Percentiles rank a stretch among this genome's conserved stretches.
Evolutionary conservation across 2,113 vertebrate genomes (phyloP).

Genomic region (Channa maculata): DNA sequence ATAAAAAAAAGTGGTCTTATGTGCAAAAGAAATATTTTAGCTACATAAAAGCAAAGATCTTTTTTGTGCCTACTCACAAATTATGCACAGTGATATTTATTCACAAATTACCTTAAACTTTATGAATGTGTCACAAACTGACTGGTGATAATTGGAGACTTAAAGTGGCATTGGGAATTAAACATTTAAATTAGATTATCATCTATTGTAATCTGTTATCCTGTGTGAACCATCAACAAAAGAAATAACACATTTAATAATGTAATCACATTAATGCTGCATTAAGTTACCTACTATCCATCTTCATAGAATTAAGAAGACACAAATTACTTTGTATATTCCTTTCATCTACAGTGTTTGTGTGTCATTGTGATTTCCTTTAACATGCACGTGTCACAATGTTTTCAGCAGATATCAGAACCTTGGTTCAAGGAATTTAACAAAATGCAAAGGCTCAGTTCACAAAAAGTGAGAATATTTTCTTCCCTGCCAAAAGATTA

Average conservation of each 20-base stretch:
- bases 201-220: too few species aligned
- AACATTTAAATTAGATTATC: too few species aligned
- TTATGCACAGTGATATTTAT: not conserved
- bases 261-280: not conserved
- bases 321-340: not conserved
- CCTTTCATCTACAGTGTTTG: not conserved
- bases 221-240: too few species aligned
- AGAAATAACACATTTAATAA: too few species aligned
- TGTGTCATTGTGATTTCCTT: not conserved
- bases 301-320: too few species aligned
- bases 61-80: too few species aligned
- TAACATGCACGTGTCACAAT: not conserved
- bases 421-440: not conserved
- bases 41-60: too few species aligned
- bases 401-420: not conserved
- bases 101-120: constrained; percentile 7
- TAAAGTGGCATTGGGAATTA: not conserved
- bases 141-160: not conserved
- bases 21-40: too few species aligned
- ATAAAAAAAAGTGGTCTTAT: too few species aligned
- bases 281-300: too few species aligned
- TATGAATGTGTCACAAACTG: not conserved
- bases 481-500: not conserved
- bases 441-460: not conserved
- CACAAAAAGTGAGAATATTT: not conserved